phyloP scores from a whole-genome alignment of 2,797 vertebrate species.

The Pelochelys cantorii region DNA sequence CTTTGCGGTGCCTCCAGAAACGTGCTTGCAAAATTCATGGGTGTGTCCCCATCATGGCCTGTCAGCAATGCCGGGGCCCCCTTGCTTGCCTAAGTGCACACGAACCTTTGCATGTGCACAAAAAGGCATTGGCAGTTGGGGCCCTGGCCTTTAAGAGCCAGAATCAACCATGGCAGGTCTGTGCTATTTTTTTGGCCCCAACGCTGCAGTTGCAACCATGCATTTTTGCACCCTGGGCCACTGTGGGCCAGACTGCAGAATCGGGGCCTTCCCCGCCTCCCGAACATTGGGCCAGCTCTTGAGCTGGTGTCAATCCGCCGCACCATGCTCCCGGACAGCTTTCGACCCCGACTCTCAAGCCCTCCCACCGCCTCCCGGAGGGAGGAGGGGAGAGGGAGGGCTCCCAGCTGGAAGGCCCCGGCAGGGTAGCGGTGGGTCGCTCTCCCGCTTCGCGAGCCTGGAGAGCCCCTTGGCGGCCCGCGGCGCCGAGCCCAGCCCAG shows the following conservation, averaged over 20 bases:
- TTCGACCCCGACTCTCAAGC: too few species aligned
- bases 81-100: neutral
- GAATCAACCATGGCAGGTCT: neutral
- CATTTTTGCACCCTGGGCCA: neutral
- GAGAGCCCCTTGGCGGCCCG: too few species aligned
- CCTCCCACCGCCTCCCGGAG: neutral
- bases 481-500: too few species aligned
- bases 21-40: neutral
- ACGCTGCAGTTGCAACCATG: neutral
- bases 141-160: neutral
- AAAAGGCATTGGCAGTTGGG: neutral
- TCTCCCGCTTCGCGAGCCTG: neutral
- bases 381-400: neutral
- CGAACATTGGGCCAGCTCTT: neutral
- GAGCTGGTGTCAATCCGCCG: neutral
- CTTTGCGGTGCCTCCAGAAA: neutral
- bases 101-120: neutral
- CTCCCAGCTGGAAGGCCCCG: neutral
- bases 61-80: neutral
- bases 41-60: neutral
- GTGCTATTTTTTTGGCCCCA: too few species aligned
- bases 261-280: neutral
- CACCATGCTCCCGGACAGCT: too few species aligned
- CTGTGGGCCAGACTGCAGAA: neutral
- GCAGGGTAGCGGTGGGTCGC: neutral